These are phyloP conservation scores for Apeltes quadracus DNA, from an alignment of 2,113 vertebrate genomes.

Conservation along the genomic window DNA sequence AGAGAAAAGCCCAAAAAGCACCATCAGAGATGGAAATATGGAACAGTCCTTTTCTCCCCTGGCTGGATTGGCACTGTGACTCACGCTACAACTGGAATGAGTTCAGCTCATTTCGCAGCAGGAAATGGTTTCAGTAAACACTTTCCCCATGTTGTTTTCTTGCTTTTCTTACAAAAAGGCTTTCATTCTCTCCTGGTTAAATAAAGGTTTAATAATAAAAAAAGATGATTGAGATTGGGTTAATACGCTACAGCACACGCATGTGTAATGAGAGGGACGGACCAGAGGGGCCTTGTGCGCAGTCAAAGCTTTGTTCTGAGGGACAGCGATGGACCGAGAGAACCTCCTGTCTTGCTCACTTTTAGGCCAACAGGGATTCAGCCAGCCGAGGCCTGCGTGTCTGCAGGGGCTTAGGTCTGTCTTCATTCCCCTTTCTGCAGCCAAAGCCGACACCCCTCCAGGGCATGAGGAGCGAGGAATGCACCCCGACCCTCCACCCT, in stretches of 20 bases:
- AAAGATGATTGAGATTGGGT: neutral
- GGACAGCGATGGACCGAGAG: slow-evolving; percentile 26
- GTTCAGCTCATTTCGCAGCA: slow-evolving; percentile 55
- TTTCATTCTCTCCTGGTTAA: slow-evolving; percentile 21
- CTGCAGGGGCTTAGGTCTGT: slow-evolving; percentile 68
- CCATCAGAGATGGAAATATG: slow-evolving; percentile 54
- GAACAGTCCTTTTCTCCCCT: slow-evolving; percentile 48
- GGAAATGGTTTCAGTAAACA: slow-evolving; percentile 56
- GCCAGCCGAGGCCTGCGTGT: slow-evolving; percentile 64
- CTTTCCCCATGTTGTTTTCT: slow-evolving; percentile 44
- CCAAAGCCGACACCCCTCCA: slow-evolving; percentile 70
- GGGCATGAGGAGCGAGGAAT: slow-evolving; percentile 70
- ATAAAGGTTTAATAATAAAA: too few species aligned
- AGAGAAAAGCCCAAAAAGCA: slow-evolving; percentile 47
- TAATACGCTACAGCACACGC: neutral
- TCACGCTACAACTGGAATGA: slow-evolving; percentile 60
- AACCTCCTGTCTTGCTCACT: slow-evolving; percentile 31
- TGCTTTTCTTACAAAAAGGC: slow-evolving; percentile 26
- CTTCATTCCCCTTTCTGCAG: slow-evolving; percentile 58
- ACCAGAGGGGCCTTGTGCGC: slow-evolving; percentile 5
- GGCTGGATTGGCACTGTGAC: slow-evolving; percentile 59
- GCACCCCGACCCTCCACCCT: slow-evolving; percentile 62
- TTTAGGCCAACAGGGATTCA: slow-evolving; percentile 43
- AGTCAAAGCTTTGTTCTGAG: slow-evolving; percentile 1
- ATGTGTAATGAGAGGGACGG: neutral